Evolutionary conservation across 2,888 invertebrate species (phyloP), one percentile per base, ranked within the genome.

Genomic region (Pristionchus fissidentatus): DNA sequence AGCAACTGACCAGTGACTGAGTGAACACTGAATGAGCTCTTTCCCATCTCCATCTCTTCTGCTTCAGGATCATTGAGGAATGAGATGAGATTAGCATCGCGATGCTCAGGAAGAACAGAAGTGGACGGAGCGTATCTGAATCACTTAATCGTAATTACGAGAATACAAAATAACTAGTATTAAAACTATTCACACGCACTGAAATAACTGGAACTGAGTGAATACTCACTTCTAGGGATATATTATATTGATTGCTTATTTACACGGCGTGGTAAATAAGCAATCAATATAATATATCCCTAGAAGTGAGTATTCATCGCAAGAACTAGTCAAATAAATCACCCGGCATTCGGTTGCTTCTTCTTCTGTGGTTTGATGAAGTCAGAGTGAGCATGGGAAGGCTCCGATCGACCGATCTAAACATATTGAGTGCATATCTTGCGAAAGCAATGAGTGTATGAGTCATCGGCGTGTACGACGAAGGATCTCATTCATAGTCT

Each of bases 21-120:
- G 29, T 80, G 80, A 3, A 60, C 60, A 60, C 80, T 80, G 46
- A 13, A 80, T 0, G 80, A 29, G 19, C 80, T 80, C 52, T 43
- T 38, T 32, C 52, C 70, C 66, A 57, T 70, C 52, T 70, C 70
- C 66, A 66, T 49, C 29, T 66, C 82, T 52, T 82, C 82, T n/a
- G 22, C 49, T 22, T 66, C 70, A 15, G 82, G 82, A 49, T 82
- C 82, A 52, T 82, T 82, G 26, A 82, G 82, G 52, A 82, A 82
- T 15, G 82, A 82, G 43, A 82, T 82, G 26, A 82, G 82, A 70
- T 82, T 66, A 19, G 82, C 82, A 52, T 82, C 82, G 29, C 82
- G 19, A 29, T 70, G 66, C 55, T 82, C 82, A 32, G 82, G 82
- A 70, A 82, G 70, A 49, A 82, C 70, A 0, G 82, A 82, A 4